A percentile compares a stretch with the other conserved stretches of the same genome.
Conservation (phyloP, 2,888 invertebrate species). For the Acanthacorydalis orientalis region DNA sequence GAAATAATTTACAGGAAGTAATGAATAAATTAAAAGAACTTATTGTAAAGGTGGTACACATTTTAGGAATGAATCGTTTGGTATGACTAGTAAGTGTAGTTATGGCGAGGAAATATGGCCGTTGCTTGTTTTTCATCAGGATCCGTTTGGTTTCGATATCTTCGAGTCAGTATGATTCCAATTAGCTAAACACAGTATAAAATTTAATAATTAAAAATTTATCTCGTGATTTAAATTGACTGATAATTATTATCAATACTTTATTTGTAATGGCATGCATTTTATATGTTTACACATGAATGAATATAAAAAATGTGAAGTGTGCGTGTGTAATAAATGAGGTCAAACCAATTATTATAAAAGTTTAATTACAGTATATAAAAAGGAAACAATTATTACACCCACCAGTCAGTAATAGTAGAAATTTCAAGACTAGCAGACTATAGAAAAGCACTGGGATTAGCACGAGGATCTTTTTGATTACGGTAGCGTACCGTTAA, state of each 20-base stretch:
- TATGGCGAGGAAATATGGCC: constrained; percentile 46
- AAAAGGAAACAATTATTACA: background rate
- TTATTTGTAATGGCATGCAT: too few species aligned
- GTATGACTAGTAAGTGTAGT: constrained; percentile 25
- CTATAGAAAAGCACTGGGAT: constrained; percentile 95
- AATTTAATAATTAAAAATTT: background rate
- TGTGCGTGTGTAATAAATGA: background rate
- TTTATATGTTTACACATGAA: background rate
- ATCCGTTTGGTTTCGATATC: constrained; percentile 66
- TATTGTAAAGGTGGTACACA: too few species aligned
- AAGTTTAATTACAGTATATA: too few species aligned
- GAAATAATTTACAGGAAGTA: too few species aligned
- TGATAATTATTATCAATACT: too few species aligned
- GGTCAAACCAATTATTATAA: too few species aligned
- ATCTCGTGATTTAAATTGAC: background rate
- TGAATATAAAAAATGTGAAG: constrained; percentile 3
- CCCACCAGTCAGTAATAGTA: constrained; percentile 14
- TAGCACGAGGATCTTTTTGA: constrained; percentile 93
- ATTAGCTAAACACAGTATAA: constrained; percentile 43
- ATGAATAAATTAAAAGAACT: too few species aligned
- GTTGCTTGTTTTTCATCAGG: constrained; percentile 55
- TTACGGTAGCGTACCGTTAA: constrained; percentile 94
- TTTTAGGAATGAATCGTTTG: constrained; percentile 1
- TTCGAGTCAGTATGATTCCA: constrained; percentile 64
- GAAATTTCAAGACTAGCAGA: constrained; percentile 22